These are phyloP conservation scores for Helicoverpa zea DNA, from an alignment of 1,140 invertebrate genomes.

Conservation along the genomic window DNA sequence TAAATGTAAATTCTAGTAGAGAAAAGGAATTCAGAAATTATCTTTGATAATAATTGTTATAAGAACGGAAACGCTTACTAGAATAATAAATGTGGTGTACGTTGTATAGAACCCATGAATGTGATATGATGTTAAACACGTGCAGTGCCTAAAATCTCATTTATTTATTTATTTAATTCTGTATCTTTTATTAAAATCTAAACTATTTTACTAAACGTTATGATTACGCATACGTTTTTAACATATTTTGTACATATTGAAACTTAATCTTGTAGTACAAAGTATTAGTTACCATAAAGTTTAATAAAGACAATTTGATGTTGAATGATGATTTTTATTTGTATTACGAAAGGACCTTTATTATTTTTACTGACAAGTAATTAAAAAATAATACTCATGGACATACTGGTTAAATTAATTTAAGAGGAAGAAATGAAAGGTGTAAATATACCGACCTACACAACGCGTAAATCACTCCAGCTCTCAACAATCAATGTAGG, in stretches of 20 bases:
- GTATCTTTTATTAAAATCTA: conserved; percentile 70
- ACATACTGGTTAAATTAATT: conserved; percentile 8
- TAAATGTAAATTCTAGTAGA: conserved; percentile 48
- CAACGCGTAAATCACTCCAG: too few species aligned
- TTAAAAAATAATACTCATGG: not conserved
- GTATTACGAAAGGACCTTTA: not conserved
- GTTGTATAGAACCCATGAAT: conserved; percentile 77
- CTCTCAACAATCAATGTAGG: conserved; percentile 25
- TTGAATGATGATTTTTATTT: conserved; percentile 67
- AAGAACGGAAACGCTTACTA: conserved; percentile 85
- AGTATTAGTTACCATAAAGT: conserved; percentile 79
- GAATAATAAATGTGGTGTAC: conserved; percentile 74
- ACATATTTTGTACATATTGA: conserved; percentile 81
- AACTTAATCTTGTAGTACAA: conserved; percentile 85
- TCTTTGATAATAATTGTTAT: conserved; percentile 80
- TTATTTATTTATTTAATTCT: conserved; percentile 70
- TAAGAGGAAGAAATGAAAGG: conserved; percentile 38
- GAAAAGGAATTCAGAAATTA: conserved; percentile 56
- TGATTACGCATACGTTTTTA: conserved; percentile 64
- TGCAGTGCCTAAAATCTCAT: conserved; percentile 84
- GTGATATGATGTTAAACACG: conserved; percentile 82
- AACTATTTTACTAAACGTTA: conserved; percentile 72
- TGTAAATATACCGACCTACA: too few species aligned
- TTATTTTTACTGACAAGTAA: not conserved
- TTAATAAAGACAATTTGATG: conserved; percentile 86